Evolutionary conservation across 2,797 vertebrate species (phyloP), one percentile per base, ranked within the genome.

Genomic region (Tragopan temminckii): DNA sequence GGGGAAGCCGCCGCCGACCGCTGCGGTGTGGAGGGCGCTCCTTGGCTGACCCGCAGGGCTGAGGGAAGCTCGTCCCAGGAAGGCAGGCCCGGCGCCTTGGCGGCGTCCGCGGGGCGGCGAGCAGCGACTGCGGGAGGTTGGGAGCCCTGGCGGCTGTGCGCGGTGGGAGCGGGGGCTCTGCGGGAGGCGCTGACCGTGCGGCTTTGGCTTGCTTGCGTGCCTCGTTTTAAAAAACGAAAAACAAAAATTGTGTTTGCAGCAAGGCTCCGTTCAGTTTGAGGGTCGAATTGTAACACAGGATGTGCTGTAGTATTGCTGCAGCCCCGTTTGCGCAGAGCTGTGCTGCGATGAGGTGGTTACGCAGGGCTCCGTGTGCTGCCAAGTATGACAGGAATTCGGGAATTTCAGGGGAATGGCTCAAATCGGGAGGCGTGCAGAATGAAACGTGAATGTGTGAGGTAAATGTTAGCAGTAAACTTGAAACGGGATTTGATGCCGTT

Each of bases 381-480:
- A 62, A 71, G 64, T 76, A 87, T 80, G 88, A 18, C 14, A 84
- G 88, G 90, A 93, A 94, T 95, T 85, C 79, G 69, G 86, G 90
- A 86, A 90, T 95, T 87, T 82, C 29, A 25, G 83, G 43, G 52
- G 67, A 38, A 18, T 53, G 52, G 21, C 72, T 86, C 70, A 35
- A 48, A 91, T 82, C 11, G 52, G 43, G 43, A 78, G 21, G 33
- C 14, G 6, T 24, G 38, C 1, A 0, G 33, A 58, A 25, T 38
- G 48, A 74, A 89, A 74, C 19, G 13, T n/a, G 66, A 66, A 9
- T 2, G 35, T 20, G 19, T 40, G 45, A 4, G 38, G n/a, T 81
- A 15, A 25, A 33, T 57, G 35, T 76, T 35, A 50, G 13, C 74
- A 58, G 13, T 9, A 7, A 55, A 3, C 2, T 38, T 61, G 9